phyloP scores from a whole-genome alignment of 2,797 vertebrate species.

The Stomatorhinus walkeri region DNA sequence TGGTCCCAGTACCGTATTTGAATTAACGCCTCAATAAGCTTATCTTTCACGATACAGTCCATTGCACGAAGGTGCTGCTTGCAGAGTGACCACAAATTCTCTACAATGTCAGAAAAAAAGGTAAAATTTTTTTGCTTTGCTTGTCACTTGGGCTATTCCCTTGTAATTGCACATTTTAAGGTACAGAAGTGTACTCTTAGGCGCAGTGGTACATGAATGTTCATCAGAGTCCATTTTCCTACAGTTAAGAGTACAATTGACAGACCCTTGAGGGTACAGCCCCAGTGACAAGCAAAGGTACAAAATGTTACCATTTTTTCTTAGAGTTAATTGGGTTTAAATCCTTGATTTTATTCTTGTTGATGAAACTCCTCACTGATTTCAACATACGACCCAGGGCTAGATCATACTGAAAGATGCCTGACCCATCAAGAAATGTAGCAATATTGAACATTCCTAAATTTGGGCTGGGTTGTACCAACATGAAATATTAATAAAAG shows the following conservation, averaged over 20 bases:
- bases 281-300: not conserved
- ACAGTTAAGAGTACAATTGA: not conserved
- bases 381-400: not conserved
- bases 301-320: not conserved
- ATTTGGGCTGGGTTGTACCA: not conserved
- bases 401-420: not conserved
- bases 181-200: too few species aligned
- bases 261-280: not conserved
- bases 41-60: not conserved
- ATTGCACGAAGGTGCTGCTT: not conserved
- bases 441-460: not conserved
- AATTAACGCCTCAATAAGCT: not conserved
- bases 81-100: not conserved
- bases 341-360: not conserved
- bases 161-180: not conserved
- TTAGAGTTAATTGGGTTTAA: not conserved
- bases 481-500: not conserved
- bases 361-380: not conserved
- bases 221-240: not conserved
- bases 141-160: not conserved
- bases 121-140: not conserved
- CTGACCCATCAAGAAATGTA: not conserved
- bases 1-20: not conserved
- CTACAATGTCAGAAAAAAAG: not conserved
- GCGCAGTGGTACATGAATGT: not conserved